phyloP scores from a whole-genome alignment of 2,797 vertebrate species.

The Chromobotia macracanthus region DNA sequence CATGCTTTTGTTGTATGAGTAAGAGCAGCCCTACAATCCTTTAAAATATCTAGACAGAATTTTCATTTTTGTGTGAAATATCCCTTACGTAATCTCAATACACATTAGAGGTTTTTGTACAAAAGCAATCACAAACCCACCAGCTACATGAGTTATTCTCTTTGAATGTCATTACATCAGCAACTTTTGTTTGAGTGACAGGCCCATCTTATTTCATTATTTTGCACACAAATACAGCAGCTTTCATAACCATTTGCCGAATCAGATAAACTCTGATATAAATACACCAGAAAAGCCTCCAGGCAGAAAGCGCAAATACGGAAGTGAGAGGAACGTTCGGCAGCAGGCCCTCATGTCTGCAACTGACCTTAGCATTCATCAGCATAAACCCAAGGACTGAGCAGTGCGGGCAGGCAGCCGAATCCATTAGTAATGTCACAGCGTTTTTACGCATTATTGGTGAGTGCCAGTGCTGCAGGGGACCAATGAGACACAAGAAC shows the following conservation, averaged over 20 bases:
- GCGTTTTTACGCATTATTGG: constrained; percentile 29
- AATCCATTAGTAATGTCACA: constrained; percentile 45
- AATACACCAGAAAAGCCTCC: constrained; percentile 4
- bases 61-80: background rate
- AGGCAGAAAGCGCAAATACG: constrained; percentile 4
- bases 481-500: constrained; percentile 26
- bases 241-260: constrained; percentile 15
- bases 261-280: background rate
- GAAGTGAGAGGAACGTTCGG: background rate
- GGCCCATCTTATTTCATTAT: background rate
- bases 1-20: background rate
- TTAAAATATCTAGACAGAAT: background rate
- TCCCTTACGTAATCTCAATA: background rate
- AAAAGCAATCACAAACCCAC: background rate
- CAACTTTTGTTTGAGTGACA: background rate
- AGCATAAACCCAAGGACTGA: constrained; percentile 16
- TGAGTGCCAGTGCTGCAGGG: constrained; percentile 6
- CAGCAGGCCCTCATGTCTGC: constrained; percentile 34
- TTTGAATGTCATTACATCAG: background rate
- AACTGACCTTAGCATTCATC: constrained; percentile 36
- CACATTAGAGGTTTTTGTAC: background rate
- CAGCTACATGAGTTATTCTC: background rate
- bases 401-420: constrained; percentile 13
- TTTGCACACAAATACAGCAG: background rate
- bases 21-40: background rate